phyloP scores from a whole-genome alignment of 2,888 invertebrate species.

The Lysandra bellargus region DNA sequence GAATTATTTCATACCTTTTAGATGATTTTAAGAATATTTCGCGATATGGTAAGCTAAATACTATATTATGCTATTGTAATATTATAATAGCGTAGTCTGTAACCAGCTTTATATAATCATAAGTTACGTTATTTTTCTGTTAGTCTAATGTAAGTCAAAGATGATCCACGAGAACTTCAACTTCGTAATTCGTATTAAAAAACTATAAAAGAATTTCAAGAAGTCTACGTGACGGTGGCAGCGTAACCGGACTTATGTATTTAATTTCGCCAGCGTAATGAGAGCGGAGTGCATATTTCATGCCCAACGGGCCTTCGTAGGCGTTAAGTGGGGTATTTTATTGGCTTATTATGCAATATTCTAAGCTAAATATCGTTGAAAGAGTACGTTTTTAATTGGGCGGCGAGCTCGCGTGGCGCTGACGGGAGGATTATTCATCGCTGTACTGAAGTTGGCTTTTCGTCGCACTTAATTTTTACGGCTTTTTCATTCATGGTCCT shows the following conservation, averaged over 20 bases:
- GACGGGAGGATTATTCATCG: conserved; percentile 78
- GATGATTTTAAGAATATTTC: no score
- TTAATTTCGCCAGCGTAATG: conserved; percentile 73
- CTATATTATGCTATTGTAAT: no score
- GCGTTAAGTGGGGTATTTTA: conserved; percentile 80
- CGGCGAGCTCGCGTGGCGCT: conserved; percentile 73
- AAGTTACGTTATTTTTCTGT: no score
- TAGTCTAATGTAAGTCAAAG: no score
- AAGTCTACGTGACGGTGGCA: conserved; percentile 31
- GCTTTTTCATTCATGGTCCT: conserved; percentile 49
- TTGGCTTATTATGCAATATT: conserved; percentile 81
- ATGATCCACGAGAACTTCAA: not conserved
- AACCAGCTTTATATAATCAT: no score
- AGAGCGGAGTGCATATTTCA: conserved; percentile 78
- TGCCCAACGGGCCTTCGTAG: conserved; percentile 61
- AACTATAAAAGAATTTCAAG: not conserved
- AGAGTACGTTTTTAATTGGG: conserved; percentile 81
- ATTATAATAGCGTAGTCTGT: no score
- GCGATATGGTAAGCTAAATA: no score
- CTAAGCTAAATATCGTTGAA: conserved; percentile 80
- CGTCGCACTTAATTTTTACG: conserved; percentile 62
- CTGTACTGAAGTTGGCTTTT: conserved; percentile 65
- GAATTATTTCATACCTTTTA: no score
- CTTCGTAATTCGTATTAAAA: not conserved
- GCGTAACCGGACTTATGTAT: conserved; percentile 57